Evolutionary conservation across 2,113 vertebrate genomes (phyloP), one percentile per base, ranked within the genome.

Genomic region (Anguilla japonica): DNA sequence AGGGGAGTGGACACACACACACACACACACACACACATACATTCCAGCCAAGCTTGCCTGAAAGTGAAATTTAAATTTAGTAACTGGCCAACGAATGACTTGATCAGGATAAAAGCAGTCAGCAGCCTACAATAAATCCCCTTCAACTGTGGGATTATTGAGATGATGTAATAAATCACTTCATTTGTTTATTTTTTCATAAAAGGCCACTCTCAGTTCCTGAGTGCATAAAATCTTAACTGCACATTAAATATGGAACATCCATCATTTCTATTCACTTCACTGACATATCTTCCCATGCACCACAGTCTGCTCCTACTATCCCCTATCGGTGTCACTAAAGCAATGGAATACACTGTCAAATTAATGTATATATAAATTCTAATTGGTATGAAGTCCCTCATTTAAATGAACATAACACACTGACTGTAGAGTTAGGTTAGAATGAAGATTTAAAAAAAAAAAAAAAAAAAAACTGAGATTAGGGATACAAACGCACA

Each of bases 161-260:
- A 81, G 40, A 20, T 81, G 79, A 81, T 81, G 79, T 41, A 41
- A 82, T 50, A 82, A 82, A 50, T 56, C n/a, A 83, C 29, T 56
- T 29, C 22, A 29, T 40, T 83, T 57, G 9, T 18, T 83, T 29
- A 9, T 16, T 60, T 39, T 67, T 56, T 43, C 53, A 56, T 56
- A 83, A 60, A 39, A 53, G 53, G 9, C 43, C 53, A 13, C 41
- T 43, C 18, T 81, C 39, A 46, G 41, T 20, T 26, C 80, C 41
- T 46, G 80, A 81, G 18, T 81, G 26, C 40, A 26, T 18, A 26
- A 81, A 81, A 11, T 41, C 41, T 81, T 81, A 20, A 75, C 71
- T 13, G 71, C n/a, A 34, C n/a, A 75, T 75, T 75, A 29, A 75
- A 75, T 75, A 75, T 75, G 71, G 26, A 34, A 75, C n/a, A 75